These are phyloP conservation scores for Rousettus leschenaultii DNA, from an alignment of 2,113 vertebrate species.

Conservation along the genomic window DNA sequence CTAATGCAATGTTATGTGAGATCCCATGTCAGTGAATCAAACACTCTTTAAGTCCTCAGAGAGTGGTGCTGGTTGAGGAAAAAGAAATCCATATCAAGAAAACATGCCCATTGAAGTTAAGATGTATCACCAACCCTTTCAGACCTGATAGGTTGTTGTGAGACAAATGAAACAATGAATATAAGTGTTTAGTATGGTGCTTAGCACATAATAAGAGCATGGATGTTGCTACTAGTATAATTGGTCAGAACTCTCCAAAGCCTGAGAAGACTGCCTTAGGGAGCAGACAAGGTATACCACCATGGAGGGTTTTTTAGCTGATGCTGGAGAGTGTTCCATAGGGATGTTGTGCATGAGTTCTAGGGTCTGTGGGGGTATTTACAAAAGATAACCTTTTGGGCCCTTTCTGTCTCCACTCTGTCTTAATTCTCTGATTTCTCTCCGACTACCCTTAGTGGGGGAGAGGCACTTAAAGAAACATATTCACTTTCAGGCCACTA, in stretches of 20 bases:
- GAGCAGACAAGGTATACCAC: neutral
- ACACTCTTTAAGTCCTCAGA: neutral
- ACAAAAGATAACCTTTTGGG: constrained; percentile 22
- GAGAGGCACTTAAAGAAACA: constrained; percentile 53
- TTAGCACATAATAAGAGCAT: neutral
- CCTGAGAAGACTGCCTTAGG: neutral
- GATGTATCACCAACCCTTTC: neutral
- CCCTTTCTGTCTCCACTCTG: neutral
- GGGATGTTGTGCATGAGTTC: neutral
- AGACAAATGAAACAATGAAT: neutral
- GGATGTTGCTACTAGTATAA: neutral
- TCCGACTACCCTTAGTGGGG: neutral
- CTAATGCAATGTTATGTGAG: neutral
- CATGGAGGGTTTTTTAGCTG: neutral
- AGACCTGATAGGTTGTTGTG: neutral
- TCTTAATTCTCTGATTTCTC: constrained; percentile 15
- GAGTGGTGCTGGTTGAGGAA: neutral
- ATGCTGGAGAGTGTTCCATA: neutral
- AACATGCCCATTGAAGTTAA: neutral
- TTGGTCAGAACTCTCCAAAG: constrained; percentile 15
- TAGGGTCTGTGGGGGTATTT: neutral
- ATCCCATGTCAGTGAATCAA: neutral
- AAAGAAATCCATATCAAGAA: neutral
- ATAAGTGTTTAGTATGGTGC: neutral
- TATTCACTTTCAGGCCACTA: constrained; percentile 72